Percentiles rank a stretch among this genome's conserved stretches.
These are phyloP conservation scores for Zootermopsis nevadensis DNA, from an alignment of 2,888 invertebrate species.

Conservation along the genomic window DNA sequence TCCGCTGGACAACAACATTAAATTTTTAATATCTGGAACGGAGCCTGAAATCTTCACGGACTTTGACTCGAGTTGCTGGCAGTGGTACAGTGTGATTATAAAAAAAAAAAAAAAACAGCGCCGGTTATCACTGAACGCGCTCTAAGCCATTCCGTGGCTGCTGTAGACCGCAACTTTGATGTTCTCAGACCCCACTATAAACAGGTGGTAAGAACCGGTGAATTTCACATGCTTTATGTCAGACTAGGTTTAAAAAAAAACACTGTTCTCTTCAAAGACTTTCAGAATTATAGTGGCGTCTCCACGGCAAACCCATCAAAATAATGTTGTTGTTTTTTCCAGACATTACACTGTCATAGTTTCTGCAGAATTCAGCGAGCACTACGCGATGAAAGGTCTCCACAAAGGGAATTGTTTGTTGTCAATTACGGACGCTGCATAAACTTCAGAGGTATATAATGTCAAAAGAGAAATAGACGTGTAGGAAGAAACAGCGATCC, in stretches of 20 bases:
- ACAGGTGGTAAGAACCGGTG: not conserved
- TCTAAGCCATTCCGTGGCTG: not conserved
- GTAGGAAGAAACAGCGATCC: too few species aligned
- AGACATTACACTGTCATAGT: not conserved
- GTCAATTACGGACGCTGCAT: too few species aligned
- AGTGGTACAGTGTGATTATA: not conserved
- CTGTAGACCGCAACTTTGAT: not conserved
- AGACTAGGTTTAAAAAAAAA: not conserved
- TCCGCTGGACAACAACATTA: not conserved
- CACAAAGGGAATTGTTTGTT: too few species aligned
- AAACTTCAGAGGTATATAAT: too few species aligned
- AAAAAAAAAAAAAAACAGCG: not conserved
- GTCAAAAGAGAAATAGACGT: too few species aligned
- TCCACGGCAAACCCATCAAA: not conserved
- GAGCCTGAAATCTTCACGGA: not conserved
- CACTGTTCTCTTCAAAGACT: constrained; percentile 18
- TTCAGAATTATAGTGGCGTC: not conserved
- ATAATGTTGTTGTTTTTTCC: not conserved
- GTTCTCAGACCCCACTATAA: not conserved
- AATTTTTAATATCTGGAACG: constrained; percentile 12
- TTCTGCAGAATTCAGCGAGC: too few species aligned
- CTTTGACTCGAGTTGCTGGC: constrained; percentile 9
- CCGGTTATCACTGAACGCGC: not conserved
- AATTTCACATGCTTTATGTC: not conserved
- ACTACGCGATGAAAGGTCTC: too few species aligned